phyloP scores from a whole-genome alignment of 2,113 vertebrate genomes.

The Pollimyrus isidori region DNA sequence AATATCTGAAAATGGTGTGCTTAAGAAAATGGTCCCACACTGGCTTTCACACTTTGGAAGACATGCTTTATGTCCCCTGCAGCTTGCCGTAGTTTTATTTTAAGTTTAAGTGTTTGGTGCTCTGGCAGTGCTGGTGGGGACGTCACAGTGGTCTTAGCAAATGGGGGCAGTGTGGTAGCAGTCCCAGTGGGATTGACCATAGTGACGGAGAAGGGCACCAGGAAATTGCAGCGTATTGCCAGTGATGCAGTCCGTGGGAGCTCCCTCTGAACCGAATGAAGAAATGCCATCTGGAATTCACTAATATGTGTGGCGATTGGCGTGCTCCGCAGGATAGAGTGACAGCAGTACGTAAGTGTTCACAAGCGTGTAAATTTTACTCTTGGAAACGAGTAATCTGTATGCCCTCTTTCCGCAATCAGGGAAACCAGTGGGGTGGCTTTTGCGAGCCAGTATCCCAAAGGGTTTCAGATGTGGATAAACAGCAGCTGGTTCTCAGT shows the following conservation, averaged over 20 bases:
- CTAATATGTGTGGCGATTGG: constrained; percentile 5
- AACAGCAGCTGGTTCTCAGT: neutral
- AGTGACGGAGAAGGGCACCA: neutral
- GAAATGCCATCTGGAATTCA: neutral
- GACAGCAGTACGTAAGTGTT: neutral
- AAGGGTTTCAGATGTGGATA: neutral
- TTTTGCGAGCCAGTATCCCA: neutral
- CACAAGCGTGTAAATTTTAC: neutral
- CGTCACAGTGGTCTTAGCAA: neutral
- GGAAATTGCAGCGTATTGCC: neutral
- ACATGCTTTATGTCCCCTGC: neutral
- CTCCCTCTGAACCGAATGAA: neutral
- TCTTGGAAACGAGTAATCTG: neutral
- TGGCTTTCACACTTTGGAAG: neutral
- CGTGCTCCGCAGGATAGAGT: neutral
- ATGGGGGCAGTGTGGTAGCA: neutral
- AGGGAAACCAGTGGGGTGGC: neutral
- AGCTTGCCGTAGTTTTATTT: neutral
- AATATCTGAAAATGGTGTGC: neutral
- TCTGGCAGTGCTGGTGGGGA: neutral
- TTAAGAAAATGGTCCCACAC: neutral
- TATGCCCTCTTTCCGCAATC: neutral
- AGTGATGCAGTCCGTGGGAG: neutral
- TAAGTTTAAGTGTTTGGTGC: neutral
- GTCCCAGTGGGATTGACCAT: neutral